These are phyloP conservation scores for Panzeria rudis DNA, from an alignment of 2,888 invertebrate species.

Conservation along the genomic window DNA sequence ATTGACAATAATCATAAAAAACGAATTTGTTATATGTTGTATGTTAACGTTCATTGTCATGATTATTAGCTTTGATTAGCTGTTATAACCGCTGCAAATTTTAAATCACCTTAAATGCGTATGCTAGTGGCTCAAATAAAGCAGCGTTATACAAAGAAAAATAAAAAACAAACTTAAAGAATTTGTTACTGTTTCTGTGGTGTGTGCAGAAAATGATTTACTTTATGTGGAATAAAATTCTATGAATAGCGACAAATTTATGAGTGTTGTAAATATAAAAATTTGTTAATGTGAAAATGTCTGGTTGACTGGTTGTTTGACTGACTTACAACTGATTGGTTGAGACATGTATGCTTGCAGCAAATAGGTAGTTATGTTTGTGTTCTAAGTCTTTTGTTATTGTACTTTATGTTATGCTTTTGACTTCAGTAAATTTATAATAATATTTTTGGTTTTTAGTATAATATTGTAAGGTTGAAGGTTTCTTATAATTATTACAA, in stretches of 20 bases:
- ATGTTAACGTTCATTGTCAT: slow-evolving; percentile 66
- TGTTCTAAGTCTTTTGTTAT: slow-evolving; percentile 63
- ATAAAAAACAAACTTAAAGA: slow-evolving; percentile 22
- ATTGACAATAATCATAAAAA: slow-evolving; percentile 71
- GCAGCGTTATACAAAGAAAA: slow-evolving; percentile 21
- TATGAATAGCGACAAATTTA: slow-evolving; percentile 67
- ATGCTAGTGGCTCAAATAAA: slow-evolving; percentile 51
- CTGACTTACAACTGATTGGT: slow-evolving; percentile 19
- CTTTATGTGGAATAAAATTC: slow-evolving; percentile 45
- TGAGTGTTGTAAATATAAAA: slow-evolving; percentile 61
- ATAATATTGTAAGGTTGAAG: slow-evolving; percentile 11
- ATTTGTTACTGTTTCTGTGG: neutral
- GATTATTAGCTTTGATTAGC: slow-evolving; percentile 71
- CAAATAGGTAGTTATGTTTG: slow-evolving; percentile 39
- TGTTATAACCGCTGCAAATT: slow-evolving; percentile 53
- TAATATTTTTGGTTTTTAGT: neutral
- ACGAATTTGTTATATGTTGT: slow-evolving; percentile 65
- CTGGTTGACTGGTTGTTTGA: slow-evolving; percentile 20
- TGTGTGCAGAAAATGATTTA: slow-evolving; percentile 65
- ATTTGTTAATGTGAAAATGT: slow-evolving; percentile 48
- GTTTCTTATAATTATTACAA: neutral
- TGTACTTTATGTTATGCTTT: neutral
- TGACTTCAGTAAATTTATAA: slow-evolving; percentile 18
- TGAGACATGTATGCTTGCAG: neutral
- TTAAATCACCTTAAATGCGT: slow-evolving; percentile 60